Conservation (phyloP, 2,113 vertebrate species). For the Vulpes ferrilata region DNA sequence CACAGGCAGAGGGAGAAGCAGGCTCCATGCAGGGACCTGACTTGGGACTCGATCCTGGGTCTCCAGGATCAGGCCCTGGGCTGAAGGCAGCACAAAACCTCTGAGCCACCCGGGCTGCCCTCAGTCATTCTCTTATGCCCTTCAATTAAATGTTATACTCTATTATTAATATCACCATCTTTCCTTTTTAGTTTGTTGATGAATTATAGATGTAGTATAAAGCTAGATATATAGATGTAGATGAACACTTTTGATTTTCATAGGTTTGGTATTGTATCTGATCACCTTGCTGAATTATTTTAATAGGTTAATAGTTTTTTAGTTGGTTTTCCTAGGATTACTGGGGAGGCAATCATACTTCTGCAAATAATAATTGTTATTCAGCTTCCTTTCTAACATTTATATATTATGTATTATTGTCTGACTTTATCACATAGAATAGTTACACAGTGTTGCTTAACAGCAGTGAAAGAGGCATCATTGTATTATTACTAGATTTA, state of each 20-base stretch:
- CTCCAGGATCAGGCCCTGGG: too few species aligned
- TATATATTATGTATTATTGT: neutral
- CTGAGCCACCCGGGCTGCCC: too few species aligned
- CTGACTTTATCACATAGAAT: neutral
- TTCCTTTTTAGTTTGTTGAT: neutral
- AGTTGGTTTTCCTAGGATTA: neutral
- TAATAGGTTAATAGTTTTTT: neutral
- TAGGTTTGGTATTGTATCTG: neutral
- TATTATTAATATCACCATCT: neutral
- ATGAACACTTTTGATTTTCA: conserved; percentile 14
- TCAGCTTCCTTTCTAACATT: neutral
- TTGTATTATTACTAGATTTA: neutral
- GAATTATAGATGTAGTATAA: neutral
- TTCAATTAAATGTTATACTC: neutral
- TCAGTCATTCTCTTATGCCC: neutral
- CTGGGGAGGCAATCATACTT: neutral
- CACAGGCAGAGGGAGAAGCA: too few species aligned
- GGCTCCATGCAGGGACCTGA: too few species aligned
- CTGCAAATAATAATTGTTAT: neutral
- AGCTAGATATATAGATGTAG: too few species aligned
- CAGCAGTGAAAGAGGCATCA: neutral
- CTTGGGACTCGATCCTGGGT: too few species aligned
- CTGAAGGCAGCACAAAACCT: too few species aligned
- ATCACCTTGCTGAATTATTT: neutral
- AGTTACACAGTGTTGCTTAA: neutral